Percentiles rank a stretch among this genome's conserved stretches.
Evolutionary conservation across 1,140 invertebrate species (phyloP).

Genomic region (Spodoptera frugiperda): DNA sequence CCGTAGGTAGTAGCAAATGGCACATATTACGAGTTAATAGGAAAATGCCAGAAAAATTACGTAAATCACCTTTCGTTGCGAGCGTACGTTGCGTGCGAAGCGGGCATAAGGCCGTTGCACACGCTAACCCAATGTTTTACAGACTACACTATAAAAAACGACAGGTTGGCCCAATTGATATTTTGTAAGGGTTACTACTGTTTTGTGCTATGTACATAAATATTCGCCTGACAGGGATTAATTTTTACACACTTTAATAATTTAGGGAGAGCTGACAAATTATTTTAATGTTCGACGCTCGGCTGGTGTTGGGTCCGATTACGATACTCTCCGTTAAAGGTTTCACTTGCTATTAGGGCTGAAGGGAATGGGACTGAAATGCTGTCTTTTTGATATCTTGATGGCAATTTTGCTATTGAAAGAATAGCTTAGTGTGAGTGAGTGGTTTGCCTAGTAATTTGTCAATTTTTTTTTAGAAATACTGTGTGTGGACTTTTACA

Average conservation of each 20-base stretch:
- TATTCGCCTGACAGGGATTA: conserved; percentile 54
- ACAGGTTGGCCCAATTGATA: conserved; percentile 78
- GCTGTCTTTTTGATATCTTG: no score
- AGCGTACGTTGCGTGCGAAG: conserved; percentile 70
- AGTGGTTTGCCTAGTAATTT: no score
- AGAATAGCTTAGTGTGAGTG: no score
- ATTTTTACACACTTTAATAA: conserved; percentile 50
- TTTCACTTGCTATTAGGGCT: not conserved
- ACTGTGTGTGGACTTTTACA: no score
- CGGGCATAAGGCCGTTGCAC: conserved; percentile 71
- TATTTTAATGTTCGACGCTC: conserved; percentile 31
- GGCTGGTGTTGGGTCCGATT: conserved; percentile 9
- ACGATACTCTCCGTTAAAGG: not conserved
- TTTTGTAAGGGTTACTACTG: conserved; percentile 74
- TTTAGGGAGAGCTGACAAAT: conserved; percentile 13
- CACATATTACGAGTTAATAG: conserved; percentile 51
- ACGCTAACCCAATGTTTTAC: conserved; percentile 78
- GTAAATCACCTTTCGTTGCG: conserved; percentile 67
- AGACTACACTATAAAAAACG: conserved; percentile 76
- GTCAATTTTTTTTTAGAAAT: no score
- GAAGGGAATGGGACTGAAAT: no score
- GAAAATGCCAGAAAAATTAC: conserved; percentile 54
- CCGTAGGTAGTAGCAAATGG: conserved; percentile 39
- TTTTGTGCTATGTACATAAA: conserved; percentile 63
- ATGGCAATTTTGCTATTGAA: no score